phyloP scores from a whole-genome alignment of 2,113 vertebrate genomes.

The Pluvianellus socialis region DNA sequence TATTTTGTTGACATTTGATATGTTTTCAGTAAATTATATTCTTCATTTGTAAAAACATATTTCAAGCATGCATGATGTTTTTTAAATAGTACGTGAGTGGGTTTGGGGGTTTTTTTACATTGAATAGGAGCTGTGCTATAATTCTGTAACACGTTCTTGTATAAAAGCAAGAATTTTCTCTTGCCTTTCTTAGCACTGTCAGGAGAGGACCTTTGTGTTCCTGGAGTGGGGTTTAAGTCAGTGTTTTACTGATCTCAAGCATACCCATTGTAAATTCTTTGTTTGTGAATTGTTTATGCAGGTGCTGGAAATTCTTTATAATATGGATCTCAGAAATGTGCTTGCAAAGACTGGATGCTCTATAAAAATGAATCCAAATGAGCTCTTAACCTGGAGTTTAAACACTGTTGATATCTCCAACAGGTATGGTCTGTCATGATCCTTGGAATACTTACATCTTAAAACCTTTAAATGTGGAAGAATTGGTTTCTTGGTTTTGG shows the following conservation, averaged over 20 bases:
- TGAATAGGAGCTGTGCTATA: not conserved
- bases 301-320: conserved; percentile 83
- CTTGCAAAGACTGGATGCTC: conserved; percentile 74
- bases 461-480: not conserved
- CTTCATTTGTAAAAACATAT: not conserved
- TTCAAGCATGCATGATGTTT: not conserved
- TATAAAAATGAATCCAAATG: conserved; percentile 69
- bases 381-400: conserved; percentile 82
- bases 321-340: conserved; percentile 70
- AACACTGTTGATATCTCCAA: conserved; percentile 71
- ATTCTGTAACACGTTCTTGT: not conserved
- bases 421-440: conserved; percentile 75
- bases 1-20: not conserved
- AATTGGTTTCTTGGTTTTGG: not conserved
- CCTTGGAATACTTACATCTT: not conserved
- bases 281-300: conserved; percentile 42
- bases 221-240: not conserved
- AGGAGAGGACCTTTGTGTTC: not conserved
- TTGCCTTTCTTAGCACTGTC: not conserved
- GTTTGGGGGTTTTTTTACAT: not conserved
- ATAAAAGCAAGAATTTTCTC: not conserved
- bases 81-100: not conserved
- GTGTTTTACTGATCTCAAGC: not conserved
- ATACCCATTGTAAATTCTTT: not conserved
- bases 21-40: not conserved